A percentile compares a stretch with the other conserved stretches of the same genome.
These are phyloP conservation scores for Aramus guarauna DNA, from an alignment of 2,113 vertebrate genomes.

Conservation along the genomic window DNA sequence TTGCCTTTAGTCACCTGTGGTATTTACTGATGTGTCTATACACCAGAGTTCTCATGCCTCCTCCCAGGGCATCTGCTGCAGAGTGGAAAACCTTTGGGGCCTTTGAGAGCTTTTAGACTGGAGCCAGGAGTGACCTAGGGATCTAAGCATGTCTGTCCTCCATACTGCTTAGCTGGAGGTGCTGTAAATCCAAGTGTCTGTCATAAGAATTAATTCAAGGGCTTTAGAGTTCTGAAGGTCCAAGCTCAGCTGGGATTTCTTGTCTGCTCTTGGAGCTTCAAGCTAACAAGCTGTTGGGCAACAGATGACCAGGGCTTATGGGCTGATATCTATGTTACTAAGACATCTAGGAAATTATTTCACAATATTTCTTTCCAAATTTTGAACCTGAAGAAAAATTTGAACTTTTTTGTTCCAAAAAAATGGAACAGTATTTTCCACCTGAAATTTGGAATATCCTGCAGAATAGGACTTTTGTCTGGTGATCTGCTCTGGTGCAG, in stretches of 20 bases:
- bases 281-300: not conserved
- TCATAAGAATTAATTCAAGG: not conserved
- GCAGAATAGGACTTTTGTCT: not conserved
- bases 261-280: not conserved
- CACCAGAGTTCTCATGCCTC: rapidly evolving
- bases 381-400: not conserved
- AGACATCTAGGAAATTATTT: not conserved
- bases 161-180: not conserved
- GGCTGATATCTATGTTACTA: not conserved
- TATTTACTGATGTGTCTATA: not conserved
- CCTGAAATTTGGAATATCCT: not conserved
- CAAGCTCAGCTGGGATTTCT: not conserved
- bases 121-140: not conserved
- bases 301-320: not conserved
- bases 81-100: not conserved
- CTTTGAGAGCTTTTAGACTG: not conserved
- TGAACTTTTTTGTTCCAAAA: not conserved
- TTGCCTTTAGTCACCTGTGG: not conserved
- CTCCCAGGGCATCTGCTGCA: not conserved
- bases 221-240: not conserved
- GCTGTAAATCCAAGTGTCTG: not conserved
- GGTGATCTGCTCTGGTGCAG: not conserved
- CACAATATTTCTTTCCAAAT: not conserved
- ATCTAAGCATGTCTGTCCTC: not conserved
- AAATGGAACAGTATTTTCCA: not conserved